A percentile compares a stretch with the other conserved stretches of the same genome.
Conservation (phyloP, 2,888 invertebrate species). For the Petrolisthes manimaculis region DNA sequence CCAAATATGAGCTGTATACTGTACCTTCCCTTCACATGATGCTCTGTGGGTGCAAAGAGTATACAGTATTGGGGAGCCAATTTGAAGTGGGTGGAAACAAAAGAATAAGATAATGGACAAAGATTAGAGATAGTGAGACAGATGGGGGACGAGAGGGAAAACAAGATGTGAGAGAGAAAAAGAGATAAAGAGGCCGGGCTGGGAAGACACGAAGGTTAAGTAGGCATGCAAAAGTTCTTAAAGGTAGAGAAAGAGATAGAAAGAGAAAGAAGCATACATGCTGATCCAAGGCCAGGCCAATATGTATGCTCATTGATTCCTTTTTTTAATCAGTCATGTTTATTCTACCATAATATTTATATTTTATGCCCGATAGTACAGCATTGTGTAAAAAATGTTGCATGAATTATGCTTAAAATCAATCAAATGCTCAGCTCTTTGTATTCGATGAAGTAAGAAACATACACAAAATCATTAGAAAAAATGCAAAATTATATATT, state of each 20-base stretch:
- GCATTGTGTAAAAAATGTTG: too few relatives aligned
- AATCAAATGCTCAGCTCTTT: too few relatives aligned
- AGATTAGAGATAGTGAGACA: neutral
- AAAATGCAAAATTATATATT: too few relatives aligned
- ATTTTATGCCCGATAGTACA: too few relatives aligned
- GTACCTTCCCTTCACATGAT: too few relatives aligned
- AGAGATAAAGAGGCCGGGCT: neutral
- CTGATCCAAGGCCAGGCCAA: slow-evolving; percentile 30
- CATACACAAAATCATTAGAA: too few relatives aligned
- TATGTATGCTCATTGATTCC: neutral
- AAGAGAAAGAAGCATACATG: slow-evolving; percentile 45
- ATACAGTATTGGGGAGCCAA: neutral
- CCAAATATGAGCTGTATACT: too few relatives aligned
- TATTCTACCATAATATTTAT: too few relatives aligned
- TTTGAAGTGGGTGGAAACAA: neutral
- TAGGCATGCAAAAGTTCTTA: neutral
- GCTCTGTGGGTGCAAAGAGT: neutral
- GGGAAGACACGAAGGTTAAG: neutral
- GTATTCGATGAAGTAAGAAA: too few relatives aligned
- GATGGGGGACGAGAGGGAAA: neutral
- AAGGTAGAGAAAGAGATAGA: neutral
- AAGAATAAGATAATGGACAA: neutral
- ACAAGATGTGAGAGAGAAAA: neutral
- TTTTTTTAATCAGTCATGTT: too few relatives aligned
- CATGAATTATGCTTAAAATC: too few relatives aligned